Evolutionary conservation across 2,797 vertebrate genomes (phyloP).

Genomic region (Pangasius djambal): DNA sequence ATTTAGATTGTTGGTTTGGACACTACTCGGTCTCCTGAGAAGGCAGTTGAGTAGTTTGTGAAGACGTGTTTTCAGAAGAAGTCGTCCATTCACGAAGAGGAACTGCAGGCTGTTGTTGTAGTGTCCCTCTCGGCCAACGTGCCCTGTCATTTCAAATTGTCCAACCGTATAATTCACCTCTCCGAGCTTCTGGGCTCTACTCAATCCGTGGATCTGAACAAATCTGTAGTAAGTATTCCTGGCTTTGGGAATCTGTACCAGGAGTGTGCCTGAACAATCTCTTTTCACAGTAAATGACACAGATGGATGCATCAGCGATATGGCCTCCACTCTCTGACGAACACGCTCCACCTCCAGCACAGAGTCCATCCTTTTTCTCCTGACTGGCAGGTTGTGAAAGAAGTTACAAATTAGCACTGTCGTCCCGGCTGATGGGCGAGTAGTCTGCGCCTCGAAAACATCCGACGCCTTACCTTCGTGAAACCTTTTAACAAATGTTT

Average conservation of each 20-base stretch:
- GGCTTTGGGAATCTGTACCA: constrained; percentile 90
- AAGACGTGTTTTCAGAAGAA: constrained; percentile 89
- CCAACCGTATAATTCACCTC: constrained; percentile 77
- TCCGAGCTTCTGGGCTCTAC: constrained; percentile 84
- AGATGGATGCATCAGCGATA: constrained; percentile 88
- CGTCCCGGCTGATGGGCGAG: constrained; percentile 86
- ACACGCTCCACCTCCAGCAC: constrained; percentile 88
- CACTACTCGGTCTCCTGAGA: constrained; percentile 82
- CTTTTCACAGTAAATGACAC: constrained; percentile 92
- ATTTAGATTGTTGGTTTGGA: constrained; percentile 72
- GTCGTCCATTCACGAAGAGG: constrained; percentile 88
- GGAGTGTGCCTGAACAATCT: constrained; percentile 83
- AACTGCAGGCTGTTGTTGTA: constrained; percentile 93
- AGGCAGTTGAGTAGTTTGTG: constrained; percentile 91
- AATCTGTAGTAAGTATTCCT: constrained; percentile 85
- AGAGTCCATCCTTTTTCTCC: constrained; percentile 85
- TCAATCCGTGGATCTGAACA: constrained; percentile 86
- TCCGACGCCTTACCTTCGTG: constrained; percentile 78
- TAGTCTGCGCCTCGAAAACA: constrained; percentile 79
- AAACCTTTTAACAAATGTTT: constrained; percentile 87
- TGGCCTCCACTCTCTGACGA: constrained; percentile 86
- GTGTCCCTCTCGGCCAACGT: constrained; percentile 89
- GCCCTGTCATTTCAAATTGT: constrained; percentile 83
- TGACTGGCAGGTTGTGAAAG: constrained; percentile 90
- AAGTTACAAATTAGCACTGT: constrained; percentile 87